phyloP scores from a whole-genome alignment of 2,888 invertebrate genomes.

The Temnothorax ravouxi region DNA sequence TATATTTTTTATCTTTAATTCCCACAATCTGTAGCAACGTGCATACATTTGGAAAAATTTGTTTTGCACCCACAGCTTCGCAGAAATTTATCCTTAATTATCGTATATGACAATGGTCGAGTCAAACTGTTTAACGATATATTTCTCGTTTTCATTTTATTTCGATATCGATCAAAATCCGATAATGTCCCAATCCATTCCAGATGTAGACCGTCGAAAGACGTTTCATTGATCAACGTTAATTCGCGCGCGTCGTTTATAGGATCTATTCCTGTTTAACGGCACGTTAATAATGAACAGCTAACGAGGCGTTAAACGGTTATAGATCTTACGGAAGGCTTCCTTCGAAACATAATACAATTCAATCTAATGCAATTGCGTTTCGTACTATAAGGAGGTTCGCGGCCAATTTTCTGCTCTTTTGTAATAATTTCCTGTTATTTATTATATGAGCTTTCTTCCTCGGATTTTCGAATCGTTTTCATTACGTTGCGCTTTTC shows the following conservation, averaged over 20 bases:
- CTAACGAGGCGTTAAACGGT: conserved; percentile 73
- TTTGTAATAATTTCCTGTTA: conserved; percentile 35
- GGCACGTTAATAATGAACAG: conserved; percentile 70
- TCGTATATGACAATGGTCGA: background rate
- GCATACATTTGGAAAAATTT: conserved; percentile 8
- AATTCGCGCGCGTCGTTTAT: conserved; percentile 62
- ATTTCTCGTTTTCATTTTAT: conserved; percentile 22
- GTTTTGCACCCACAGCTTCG: background rate
- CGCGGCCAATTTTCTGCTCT: conserved; percentile 47
- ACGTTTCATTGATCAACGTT: conserved; percentile 64
- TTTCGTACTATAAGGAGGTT: conserved; percentile 24
- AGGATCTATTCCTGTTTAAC: conserved; percentile 66
- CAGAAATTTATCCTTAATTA: conserved; percentile 5
- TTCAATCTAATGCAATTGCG: conserved; percentile 68
- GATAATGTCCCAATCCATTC: conserved; percentile 51
- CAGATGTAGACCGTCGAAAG: conserved; percentile 44
- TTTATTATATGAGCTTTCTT: conserved; percentile 40
- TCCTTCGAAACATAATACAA: conserved; percentile 66
- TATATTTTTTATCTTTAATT: background rate
- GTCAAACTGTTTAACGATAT: conserved; percentile 12
- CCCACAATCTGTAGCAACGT: background rate
- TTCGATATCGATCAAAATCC: conserved; percentile 38
- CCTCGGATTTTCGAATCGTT: conserved; percentile 3
- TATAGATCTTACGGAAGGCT: conserved; percentile 71
- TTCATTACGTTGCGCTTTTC: background rate